Conservation (phyloP, 2,797 vertebrate species). For the Enoplosus armatus region DNA sequence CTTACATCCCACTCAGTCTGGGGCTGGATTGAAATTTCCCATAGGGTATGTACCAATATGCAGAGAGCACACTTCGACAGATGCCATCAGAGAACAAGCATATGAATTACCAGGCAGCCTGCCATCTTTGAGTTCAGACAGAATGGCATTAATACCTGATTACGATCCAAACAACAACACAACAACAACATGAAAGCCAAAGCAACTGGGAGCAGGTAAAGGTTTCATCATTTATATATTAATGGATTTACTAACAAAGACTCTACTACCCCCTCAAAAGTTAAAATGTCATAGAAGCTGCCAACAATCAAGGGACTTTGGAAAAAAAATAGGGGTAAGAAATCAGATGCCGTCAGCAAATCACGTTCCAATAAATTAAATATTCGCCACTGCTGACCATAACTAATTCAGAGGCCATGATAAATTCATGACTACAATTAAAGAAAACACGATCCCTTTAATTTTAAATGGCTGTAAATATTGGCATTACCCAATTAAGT, state of each 20-base stretch:
- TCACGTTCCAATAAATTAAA: constrained; percentile 87
- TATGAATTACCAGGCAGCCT: constrained; percentile 91
- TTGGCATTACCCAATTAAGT: constrained; percentile 88
- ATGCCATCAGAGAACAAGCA: constrained; percentile 92
- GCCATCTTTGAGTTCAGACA: constrained; percentile 90
- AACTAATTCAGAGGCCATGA: constrained; percentile 87
- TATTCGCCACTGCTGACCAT: constrained; percentile 87
- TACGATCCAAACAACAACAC: constrained; percentile 90
- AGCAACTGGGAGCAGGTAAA: constrained; percentile 91
- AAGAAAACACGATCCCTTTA: constrained; percentile 87
- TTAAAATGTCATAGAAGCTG: constrained; percentile 84
- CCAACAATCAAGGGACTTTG: constrained; percentile 81
- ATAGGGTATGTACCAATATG: constrained; percentile 91
- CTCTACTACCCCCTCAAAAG: constrained; percentile 81
- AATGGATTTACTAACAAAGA: constrained; percentile 90
- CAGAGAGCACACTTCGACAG: constrained; percentile 90
- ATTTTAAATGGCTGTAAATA: constrained; percentile 89
- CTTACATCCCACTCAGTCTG: constrained; percentile 88
- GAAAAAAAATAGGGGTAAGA: constrained; percentile 51
- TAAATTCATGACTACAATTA: constrained; percentile 88
- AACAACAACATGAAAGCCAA: constrained; percentile 91
- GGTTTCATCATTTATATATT: constrained; percentile 91
- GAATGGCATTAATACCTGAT: constrained; percentile 92
- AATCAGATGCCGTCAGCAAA: constrained; percentile 85
- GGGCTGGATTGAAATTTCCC: constrained; percentile 88